Base-by-base conservation (phyloP, 2,797 vertebrate genomes). In the Sebastes itinus region DNA sequence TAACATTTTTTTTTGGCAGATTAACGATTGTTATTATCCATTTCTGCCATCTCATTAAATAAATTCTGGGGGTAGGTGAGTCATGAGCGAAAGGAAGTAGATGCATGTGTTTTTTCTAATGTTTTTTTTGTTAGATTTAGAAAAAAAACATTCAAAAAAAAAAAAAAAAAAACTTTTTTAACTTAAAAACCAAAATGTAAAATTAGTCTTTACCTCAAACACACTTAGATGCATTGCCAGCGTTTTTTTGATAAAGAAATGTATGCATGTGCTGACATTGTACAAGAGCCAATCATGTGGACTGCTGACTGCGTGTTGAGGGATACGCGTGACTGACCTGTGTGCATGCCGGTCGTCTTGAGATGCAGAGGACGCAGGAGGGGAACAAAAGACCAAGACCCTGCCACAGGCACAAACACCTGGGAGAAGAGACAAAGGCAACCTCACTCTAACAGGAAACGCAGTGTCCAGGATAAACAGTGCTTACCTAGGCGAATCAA, bases 331-430 rank as follows among this genome's bases (percentile, higher is more conserved):
- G 76, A 73, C 80, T 84, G 90, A 91, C 88, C 76, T 46, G 62
- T 78, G 69, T 81, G 84, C 67, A 52, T 59, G 77, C n/a, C 30
- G 82, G 76, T 82, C 67, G 11, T 83, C 72, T 73, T 27, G 60
- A 62, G 49, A 71, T 82, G 87, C 73, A 78, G 55, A 81, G 59
- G 63, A 65, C 85, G 60, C 77, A 77, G 56, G 58, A 63, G 38
- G 38, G 66, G 58, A 84, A 92, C 89, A 91, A 92, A 93, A 85
- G 82, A 89, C 73, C 64, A 72, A 77, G 78, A 88, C 84, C 80
- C 80, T 76, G 87, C 91, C 89, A 92, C 72, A 84, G 90, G 88
- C 89, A 85, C 74, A 84, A 80, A 93, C 83, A 92, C 89, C 90
- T 92, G 88, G 64, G 49, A 79, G 75, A 55, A 86, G 54, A 91